phyloP scores from a whole-genome alignment of 2,113 vertebrate genomes.

The Cervus canadensis region DNA sequence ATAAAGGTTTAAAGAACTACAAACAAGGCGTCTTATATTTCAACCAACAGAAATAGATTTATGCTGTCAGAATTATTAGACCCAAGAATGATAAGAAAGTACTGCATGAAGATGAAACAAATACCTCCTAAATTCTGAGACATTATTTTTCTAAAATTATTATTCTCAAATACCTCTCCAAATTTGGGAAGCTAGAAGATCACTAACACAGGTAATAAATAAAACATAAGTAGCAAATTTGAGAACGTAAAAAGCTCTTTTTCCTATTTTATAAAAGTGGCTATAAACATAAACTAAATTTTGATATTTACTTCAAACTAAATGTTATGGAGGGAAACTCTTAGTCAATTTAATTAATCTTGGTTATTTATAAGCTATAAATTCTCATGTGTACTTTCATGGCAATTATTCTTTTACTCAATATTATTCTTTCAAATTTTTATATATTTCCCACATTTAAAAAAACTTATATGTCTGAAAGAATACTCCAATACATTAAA shows the following conservation, averaged over 20 bases:
- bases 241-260: background rate
- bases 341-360: background rate
- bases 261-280: background rate
- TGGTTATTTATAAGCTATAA: background rate
- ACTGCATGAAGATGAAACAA: background rate
- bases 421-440: background rate
- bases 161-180: background rate
- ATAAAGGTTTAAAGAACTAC: background rate
- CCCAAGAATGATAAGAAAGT: background rate
- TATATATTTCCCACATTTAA: background rate
- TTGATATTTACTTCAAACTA: background rate
- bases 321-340: background rate
- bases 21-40: background rate
- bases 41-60: background rate
- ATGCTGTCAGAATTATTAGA: background rate
- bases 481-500: background rate
- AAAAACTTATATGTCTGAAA: constrained; percentile 24
- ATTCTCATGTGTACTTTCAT: background rate
- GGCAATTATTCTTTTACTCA: background rate
- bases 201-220: background rate
- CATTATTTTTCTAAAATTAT: background rate
- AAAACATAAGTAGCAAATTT: background rate
- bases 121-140: background rate
- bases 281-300: background rate
- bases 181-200: background rate